Evolutionary conservation across 2,113 vertebrate species (phyloP), one percentile per base, ranked within the genome.

Genomic region (Psittacara wagleri): DNA sequence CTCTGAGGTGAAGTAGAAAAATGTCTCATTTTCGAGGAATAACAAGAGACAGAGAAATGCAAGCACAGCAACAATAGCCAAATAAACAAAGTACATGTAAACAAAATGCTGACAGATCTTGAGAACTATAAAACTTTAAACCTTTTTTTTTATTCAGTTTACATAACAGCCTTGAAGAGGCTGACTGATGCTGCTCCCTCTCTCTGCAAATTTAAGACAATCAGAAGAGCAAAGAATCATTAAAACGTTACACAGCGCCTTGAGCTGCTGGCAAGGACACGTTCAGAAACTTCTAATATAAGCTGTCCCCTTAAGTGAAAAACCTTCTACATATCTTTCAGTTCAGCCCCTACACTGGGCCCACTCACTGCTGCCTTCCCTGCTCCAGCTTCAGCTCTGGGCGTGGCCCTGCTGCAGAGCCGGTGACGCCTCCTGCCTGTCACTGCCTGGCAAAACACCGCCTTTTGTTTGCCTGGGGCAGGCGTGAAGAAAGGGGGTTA

Each of bases 331-430:
- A 35, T 35, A 35, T 35, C 23, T 24, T 24, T 35, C 52, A 23
- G 6, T 48, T 77, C 39, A 39, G 83, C 7, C 8, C 3, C 18
- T 44, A 5, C 1, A 1, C 2, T 2, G 5, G 43, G 23, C 7
- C 3, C 63, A 48, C 41, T 20, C 17, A 9, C 23, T 43, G 17
- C 48, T 73, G 17, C 3, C 7, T 64, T 4, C 11, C 24, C 22
- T 73, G 31, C 22, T 83, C 22, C 33, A 49, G 31, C 35, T 75
- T 57, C 28, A 62, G n/a, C 15, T 54, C 22, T 18, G 12, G 39
- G 7, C 4, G 0, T 43, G 22, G 33, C 8, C 31, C 8, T 5
- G 0, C 6, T 66, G 41, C 3, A 6, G 24, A 27, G 4, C 1
- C 1, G 2, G 9, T 67, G n/a, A n/a, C 14, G 46, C 7, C 7